phyloP scores from a whole-genome alignment of 2,113 vertebrate species.

The Azemiops feae region DNA sequence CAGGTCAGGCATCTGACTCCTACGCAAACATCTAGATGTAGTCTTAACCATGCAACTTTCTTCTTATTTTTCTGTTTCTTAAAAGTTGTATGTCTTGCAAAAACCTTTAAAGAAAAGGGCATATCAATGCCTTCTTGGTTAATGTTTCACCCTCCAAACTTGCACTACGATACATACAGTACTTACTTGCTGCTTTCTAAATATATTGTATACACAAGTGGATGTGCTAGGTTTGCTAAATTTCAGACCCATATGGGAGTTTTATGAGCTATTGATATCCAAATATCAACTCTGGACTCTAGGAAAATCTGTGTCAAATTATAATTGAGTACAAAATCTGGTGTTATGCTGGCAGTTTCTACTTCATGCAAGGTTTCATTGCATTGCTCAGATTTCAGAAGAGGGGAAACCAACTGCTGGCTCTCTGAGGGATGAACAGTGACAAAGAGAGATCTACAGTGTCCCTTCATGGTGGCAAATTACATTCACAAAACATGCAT shows the following conservation, averaged over 20 bases:
- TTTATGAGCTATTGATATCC: neutral
- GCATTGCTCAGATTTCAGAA: neutral
- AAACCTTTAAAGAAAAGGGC: neutral
- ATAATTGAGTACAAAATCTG: neutral
- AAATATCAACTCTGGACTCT: neutral
- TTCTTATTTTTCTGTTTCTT: neutral
- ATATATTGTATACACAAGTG: neutral
- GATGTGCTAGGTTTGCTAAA: neutral
- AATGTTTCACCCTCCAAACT: neutral
- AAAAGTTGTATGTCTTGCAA: neutral
- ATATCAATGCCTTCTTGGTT: neutral
- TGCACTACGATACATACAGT: neutral
- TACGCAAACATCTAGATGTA: neutral
- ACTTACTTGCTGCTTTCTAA: neutral
- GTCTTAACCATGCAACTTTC: neutral
- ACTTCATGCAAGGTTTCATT: neutral
- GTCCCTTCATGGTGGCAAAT: neutral
- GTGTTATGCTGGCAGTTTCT: neutral
- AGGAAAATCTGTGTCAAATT: neutral
- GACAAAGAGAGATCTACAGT: neutral
- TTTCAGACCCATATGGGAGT: neutral
- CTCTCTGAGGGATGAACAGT: neutral
- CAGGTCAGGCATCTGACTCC: neutral
- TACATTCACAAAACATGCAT: neutral
- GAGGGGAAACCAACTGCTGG: neutral